Conservation (phyloP, 2,888 invertebrate genomes). For the Dolomedes plantarius region DNA sequence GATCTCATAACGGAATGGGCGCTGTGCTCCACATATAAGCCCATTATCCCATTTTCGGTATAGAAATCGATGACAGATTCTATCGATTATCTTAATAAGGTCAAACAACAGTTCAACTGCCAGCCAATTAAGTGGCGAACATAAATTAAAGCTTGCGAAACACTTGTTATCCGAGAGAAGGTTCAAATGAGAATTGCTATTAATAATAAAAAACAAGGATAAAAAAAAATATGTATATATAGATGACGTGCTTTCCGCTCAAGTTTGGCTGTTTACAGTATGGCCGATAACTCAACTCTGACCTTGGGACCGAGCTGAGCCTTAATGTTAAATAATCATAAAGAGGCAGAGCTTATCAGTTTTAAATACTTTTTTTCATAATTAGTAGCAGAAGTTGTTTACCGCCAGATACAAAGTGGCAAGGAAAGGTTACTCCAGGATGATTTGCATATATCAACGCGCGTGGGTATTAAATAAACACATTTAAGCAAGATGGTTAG, state of each 20-base stretch:
- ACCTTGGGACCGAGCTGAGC: background rate
- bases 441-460: background rate
- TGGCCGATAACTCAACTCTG: background rate
- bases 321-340: conserved; percentile 1
- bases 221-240: background rate
- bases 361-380: background rate
- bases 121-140: conserved; percentile 31
- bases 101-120: conserved; percentile 9
- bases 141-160: conserved; percentile 18
- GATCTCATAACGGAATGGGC: background rate
- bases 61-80: conserved; percentile 18
- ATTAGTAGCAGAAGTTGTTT: background rate
- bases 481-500: background rate
- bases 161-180: conserved; percentile 9
- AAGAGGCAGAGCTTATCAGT: background rate
- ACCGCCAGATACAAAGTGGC: background rate
- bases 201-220: background rate
- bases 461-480: background rate
- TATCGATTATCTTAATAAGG: conserved; percentile 42
- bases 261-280: background rate
- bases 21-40: background rate
- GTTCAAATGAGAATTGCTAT: conserved; percentile 13
- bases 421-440: background rate
- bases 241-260: background rate
- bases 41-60: conserved; percentile 17